Conservation (phyloP, 92 coral and sea anemone genomes). For the Porites lobata region DNA sequence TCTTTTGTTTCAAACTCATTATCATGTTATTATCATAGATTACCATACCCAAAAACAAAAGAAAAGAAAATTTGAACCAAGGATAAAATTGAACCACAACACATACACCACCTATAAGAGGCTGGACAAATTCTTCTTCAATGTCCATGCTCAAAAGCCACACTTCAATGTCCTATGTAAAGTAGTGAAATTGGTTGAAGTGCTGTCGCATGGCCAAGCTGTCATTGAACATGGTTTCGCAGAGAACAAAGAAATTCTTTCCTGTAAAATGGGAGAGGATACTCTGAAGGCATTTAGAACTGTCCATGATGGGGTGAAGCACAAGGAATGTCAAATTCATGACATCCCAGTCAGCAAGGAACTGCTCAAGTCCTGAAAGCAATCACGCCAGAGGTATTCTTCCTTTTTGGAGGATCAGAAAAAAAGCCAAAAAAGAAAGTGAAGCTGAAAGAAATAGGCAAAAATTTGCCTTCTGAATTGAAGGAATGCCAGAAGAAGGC, state of each 20-base stretch:
- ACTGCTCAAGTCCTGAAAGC: conserved; percentile 29
- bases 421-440: conserved; percentile 42
- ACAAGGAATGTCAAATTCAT: conserved; percentile 54
- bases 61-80: no score
- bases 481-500: conserved; percentile 54
- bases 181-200: conserved; percentile 45
- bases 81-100: no score
- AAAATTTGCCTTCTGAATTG: conserved; percentile 38
- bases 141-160: conserved; percentile 58
- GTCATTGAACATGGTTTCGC: conserved; percentile 53
- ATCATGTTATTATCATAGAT: no score
- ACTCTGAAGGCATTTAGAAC: conserved; percentile 51
- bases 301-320: conserved; percentile 58
- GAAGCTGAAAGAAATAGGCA: conserved; percentile 42
- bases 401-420: conserved; percentile 46
- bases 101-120: conserved; percentile 57
- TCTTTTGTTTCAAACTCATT: no score
- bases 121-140: conserved; percentile 46
- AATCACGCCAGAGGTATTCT: conserved; percentile 39
- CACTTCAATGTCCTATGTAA: conserved; percentile 44
- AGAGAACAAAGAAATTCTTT: conserved; percentile 54
- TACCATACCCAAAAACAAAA: no score
- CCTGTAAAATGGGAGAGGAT: conserved; percentile 54
- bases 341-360: conserved; percentile 49
- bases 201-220: conserved; percentile 57